Base-by-base conservation (phyloP, 2,797 vertebrate genomes). In the Leptatherina wallacei region DNA sequence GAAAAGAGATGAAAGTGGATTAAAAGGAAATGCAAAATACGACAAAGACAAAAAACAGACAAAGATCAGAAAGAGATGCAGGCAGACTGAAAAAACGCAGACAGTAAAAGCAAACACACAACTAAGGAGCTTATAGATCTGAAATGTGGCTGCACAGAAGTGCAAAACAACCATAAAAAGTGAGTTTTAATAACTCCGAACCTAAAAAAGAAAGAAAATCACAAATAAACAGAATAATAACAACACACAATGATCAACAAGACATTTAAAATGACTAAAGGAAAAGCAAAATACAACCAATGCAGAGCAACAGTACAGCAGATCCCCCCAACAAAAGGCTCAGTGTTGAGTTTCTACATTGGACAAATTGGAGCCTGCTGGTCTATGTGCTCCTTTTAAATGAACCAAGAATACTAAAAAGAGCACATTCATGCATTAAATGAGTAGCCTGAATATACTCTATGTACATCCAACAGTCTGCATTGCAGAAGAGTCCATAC, bases 401-500 rank as follows among this genome's bases (percentile, higher is more conserved):
- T 35, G n/a, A 9, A 30, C 22, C 33, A 7, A 52, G 67, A 20
- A 16, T 68, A 56, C 10, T 11, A 60, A 73, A 9, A 11, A 24
- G 6, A 62, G 56, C 11, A 13, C 59, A 69, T 12, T 61, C 59
- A 62, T 27, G 36, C 61, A 61, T 70, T 57, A 81, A 71, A 78
- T 62, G 13, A 76, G 74, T 42, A 29, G 8, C 30, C 22, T 44
- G 32, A 58, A 52, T 63, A 14, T 1, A 16, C 40, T 42, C 13
- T 69, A 56, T 49, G 59, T 33, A 30, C 38, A 10, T 29, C 54
- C 56, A n/a, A 2, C 52, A 13, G 56, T 11, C 30, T 32, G 36
- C 54, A 32, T 75, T 63, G 62, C 68, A 71, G 60, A 3, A 12
- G 58, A 65, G 42, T 11, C 60, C 64, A 79, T 70, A 77, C 79